phyloP scores from a whole-genome alignment of 2,113 vertebrate genomes.

The Cyprinodon variegatus region DNA sequence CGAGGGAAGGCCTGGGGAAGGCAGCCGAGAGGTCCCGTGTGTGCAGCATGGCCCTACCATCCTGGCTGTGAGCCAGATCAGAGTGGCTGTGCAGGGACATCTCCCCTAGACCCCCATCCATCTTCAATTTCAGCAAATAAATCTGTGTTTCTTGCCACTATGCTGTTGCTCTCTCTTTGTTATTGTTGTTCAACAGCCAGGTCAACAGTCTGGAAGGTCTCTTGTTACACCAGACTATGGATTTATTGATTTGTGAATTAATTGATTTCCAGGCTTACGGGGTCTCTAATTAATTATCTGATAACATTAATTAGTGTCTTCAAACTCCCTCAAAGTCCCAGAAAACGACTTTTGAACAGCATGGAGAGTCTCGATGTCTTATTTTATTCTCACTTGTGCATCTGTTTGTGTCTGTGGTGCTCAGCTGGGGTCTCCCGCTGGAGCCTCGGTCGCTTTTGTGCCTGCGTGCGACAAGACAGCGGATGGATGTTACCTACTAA shows the following conservation, averaged over 20 bases:
- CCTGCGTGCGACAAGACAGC: slow-evolving; percentile 67
- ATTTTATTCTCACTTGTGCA: slow-evolving; percentile 58
- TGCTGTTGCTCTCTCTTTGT: slow-evolving; percentile 49
- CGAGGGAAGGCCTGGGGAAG: slow-evolving; percentile 82
- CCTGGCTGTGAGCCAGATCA: slow-evolving; percentile 81
- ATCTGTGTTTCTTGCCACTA: slow-evolving; percentile 3
- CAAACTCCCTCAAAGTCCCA: slow-evolving; percentile 69
- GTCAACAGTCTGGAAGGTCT: slow-evolving; percentile 67
- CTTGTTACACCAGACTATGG: slow-evolving; percentile 74
- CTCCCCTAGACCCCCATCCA: slow-evolving; percentile 82
- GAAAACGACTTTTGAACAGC: slow-evolving; percentile 47
- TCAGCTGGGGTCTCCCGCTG: slow-evolving; percentile 46
- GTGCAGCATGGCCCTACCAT: slow-evolving; percentile 81
- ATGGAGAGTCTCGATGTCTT: slow-evolving; percentile 21
- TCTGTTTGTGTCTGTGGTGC: slow-evolving; percentile 47
- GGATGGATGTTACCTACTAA: slow-evolving; percentile 39
- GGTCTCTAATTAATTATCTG: slow-evolving; percentile 80
- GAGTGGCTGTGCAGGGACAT: slow-evolving; percentile 83
- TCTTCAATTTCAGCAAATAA: slow-evolving; percentile 52
- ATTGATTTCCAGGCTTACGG: slow-evolving; percentile 76
- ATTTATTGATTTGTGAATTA: slow-evolving; percentile 78
- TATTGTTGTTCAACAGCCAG: slow-evolving; percentile 60
- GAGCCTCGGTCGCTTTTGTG: slow-evolving; percentile 60
- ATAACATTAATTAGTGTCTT: slow-evolving; percentile 77
- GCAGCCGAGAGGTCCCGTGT: slow-evolving; percentile 80